Evolutionary conservation across 1,140 invertebrate genomes (phyloP).

Genomic region (Drosophila nasuta): DNA sequence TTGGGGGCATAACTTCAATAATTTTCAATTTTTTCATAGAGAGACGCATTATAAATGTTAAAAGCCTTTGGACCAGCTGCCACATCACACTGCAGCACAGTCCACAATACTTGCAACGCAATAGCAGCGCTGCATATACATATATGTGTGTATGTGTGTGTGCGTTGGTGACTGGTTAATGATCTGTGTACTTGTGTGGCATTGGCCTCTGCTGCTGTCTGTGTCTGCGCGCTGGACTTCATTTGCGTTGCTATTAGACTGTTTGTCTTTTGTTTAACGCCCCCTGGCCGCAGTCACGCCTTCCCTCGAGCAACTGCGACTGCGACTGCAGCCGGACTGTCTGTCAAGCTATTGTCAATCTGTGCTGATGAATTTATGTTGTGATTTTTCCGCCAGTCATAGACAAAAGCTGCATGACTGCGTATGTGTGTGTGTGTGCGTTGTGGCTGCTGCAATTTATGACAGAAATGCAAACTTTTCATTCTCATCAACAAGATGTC

Average conservation of each 20-base stretch:
- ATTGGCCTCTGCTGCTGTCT: constrained; percentile 38
- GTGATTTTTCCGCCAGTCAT: constrained; percentile 47
- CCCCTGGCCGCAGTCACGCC: constrained; percentile 10
- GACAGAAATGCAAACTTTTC: constrained; percentile 46
- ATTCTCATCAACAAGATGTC: constrained; percentile 47
- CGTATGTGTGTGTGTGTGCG: background rate
- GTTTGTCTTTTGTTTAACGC: constrained; percentile 60
- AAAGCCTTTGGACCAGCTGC: constrained; percentile 6
- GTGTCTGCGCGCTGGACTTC: constrained; percentile 29
- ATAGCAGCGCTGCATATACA: background rate
- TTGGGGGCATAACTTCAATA: background rate
- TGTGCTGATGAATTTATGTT: constrained; percentile 68
- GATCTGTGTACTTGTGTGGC: constrained; percentile 34
- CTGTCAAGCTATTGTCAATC: constrained; percentile 65
- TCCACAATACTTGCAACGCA: constrained; percentile 17
- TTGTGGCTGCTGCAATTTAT: constrained; percentile 43
- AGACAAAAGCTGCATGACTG: constrained; percentile 38
- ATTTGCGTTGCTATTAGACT: constrained; percentile 55
- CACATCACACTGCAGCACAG: background rate
- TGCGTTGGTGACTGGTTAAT: constrained; percentile 14
- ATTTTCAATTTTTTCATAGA: background rate
- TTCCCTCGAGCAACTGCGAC: background rate
- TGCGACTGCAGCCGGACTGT: constrained; percentile 28
- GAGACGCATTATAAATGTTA: constrained; percentile 1
- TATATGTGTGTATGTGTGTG: background rate